A percentile compares a stretch with the other conserved stretches of the same genome.
Conservation (phyloP, 2,888 invertebrate species). For the Agriopis leucophaearia region DNA sequence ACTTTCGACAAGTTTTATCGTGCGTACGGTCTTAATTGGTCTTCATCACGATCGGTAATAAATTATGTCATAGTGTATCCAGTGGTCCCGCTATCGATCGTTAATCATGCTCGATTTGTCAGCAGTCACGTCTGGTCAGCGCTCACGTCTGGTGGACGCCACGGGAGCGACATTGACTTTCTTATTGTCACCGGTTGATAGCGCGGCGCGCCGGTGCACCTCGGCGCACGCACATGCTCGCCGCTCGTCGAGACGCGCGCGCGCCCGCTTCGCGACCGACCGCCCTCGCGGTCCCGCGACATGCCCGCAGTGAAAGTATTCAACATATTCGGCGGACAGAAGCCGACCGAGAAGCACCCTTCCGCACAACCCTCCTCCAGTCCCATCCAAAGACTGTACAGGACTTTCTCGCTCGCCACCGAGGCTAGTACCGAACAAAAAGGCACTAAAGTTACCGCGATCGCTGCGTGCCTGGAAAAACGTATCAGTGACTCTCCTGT, state of each 20-base stretch:
- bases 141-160: conserved; percentile 60
- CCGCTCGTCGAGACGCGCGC: conserved; percentile 80
- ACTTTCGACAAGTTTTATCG: conserved; percentile 34
- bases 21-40: conserved; percentile 33
- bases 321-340: conserved; percentile 85
- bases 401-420: conserved; percentile 81
- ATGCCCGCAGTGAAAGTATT: conserved; percentile 87
- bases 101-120: conserved; percentile 63
- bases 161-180: conserved; percentile 82
- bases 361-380: conserved; percentile 68
- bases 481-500: conserved; percentile 74
- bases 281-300: conserved; percentile 79
- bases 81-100: conserved; percentile 44
- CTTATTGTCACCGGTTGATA: conserved; percentile 75
- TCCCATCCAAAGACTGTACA: conserved; percentile 83
- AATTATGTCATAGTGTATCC: conserved; percentile 42
- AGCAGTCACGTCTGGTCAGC: conserved; percentile 32
- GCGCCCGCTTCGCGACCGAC: conserved; percentile 75
- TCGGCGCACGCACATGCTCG: conserved; percentile 72
- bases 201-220: conserved; percentile 57
- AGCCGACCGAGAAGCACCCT: conserved; percentile 80
- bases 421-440: conserved; percentile 74
- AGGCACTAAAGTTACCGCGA: conserved; percentile 80
- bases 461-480: conserved; percentile 80
- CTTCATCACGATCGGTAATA: conserved; percentile 38